Evolutionary conservation across 2,888 invertebrate genomes (phyloP).

Genomic region (Apamea crenata): DNA sequence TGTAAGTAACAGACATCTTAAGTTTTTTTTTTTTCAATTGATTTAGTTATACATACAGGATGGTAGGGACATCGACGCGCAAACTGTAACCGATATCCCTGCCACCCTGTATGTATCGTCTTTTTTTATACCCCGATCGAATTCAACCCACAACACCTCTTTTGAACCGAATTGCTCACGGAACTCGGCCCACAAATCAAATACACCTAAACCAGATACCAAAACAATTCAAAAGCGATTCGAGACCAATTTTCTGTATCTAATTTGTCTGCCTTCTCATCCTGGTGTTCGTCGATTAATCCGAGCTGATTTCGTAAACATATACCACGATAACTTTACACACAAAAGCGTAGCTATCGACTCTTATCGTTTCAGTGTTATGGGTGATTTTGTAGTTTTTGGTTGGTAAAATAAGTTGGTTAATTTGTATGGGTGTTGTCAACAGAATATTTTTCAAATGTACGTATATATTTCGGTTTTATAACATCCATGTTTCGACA

Average conservation of each 20-base stretch:
- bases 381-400: conserved; percentile 49
- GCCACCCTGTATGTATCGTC: too few relatives aligned
- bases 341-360: background rate
- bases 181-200: conserved; percentile 64
- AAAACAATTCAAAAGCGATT: conserved; percentile 75
- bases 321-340: conserved; percentile 53
- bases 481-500: conserved; percentile 86
- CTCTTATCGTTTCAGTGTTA: conserved; percentile 42
- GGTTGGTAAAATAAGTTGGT: conserved; percentile 50
- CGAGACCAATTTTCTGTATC: conserved; percentile 84
- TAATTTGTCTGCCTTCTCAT: conserved; percentile 86
- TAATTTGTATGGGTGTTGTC: conserved; percentile 79
- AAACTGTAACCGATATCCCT: too few relatives aligned
- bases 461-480: conserved; percentile 83
- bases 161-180: conserved; percentile 58
- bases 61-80: too few relatives aligned
- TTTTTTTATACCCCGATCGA: background rate
- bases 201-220: conserved; percentile 71
- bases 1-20: background rate
- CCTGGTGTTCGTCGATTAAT: conserved; percentile 84
- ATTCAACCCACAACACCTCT: conserved; percentile 23
- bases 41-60: background rate
- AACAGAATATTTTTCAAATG: conserved; percentile 84
- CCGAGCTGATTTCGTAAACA: conserved; percentile 83
- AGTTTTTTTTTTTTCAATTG: background rate